Evolutionary conservation across 92 coral and sea anemone species (phyloP).

Genomic region (Porites evermanni): DNA sequence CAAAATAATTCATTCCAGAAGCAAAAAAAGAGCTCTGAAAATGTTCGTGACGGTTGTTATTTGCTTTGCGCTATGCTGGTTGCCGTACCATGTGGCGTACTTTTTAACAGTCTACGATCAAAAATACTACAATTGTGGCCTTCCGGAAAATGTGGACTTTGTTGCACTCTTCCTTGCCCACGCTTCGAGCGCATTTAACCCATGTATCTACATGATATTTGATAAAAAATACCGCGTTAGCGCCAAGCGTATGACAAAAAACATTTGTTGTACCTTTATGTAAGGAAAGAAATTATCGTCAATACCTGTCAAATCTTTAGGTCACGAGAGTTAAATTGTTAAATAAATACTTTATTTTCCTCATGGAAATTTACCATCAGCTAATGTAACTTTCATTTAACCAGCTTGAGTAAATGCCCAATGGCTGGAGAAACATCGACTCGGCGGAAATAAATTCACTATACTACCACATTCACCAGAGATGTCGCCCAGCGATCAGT

Average conservation of each 20-base stretch:
- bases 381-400: too few species aligned
- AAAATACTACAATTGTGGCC: conserved; percentile 29
- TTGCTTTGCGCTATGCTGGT: conserved; percentile 73
- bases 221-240: conserved; percentile 59
- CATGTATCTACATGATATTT: conserved; percentile 56
- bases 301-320: too few species aligned
- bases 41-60: conserved; percentile 66
- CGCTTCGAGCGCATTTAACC: conserved; percentile 66
- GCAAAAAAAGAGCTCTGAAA: conserved; percentile 62
- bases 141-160: conserved; percentile 42
- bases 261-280: too few species aligned
- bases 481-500: too few species aligned
- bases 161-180: conserved; percentile 32
- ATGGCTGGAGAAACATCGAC: too few species aligned
- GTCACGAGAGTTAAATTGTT: too few species aligned
- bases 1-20: conserved; percentile 12
- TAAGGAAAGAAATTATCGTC: too few species aligned
- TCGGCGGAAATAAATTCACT: too few species aligned
- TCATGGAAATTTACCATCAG: too few species aligned
- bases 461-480: too few species aligned
- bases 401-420: too few species aligned
- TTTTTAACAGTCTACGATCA: conserved; percentile 47
- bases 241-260: neutral
- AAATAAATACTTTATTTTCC: too few species aligned
- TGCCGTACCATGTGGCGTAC: conserved; percentile 64